Base-by-base conservation (phyloP, 2,888 invertebrate genomes). In the Meteorus colon region DNA sequence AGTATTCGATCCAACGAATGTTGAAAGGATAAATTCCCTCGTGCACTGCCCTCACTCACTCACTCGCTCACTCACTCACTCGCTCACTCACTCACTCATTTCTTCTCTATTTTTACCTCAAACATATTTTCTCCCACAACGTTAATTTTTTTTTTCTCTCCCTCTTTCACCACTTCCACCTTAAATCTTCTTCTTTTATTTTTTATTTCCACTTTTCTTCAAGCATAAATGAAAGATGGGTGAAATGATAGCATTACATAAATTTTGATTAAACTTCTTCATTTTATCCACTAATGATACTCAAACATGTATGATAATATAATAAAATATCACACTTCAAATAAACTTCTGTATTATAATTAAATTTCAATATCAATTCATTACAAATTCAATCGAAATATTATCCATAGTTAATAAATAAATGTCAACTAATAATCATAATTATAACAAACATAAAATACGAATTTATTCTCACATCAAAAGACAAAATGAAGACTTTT, bases 1-100 rank as follows among this genome's bases (percentile, higher is more conserved):
- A n/a, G 8, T 55, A 55, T 55, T 55, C 55, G 55, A 19, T 55
- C 19, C 55, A 19, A 55, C 55, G 19, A 55, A 55, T 55, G 55
- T 19, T 55, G 55, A 55, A 55, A 55, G 19, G 55, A 55, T 55
- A 55, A 55, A 55, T 19, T 19, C 8, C 55, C 19, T 19, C 19
- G 8, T 55, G 19, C n/a, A 8, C n/a, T 16, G 4, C 5, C 48
- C n/a, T 16, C 48, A 1, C 48, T 4, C 24, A 0, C 24, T 24
- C 24, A 24, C 24, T 24, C 24, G 1, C 24, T 24, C 24, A 24
- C 24, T 24, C 24, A 24, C n/a, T n/a, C 51, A n/a, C 24, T 24
- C 24, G 1, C 24, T 24, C 24, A 24, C 24, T 24, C 24, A 24
- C 24, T 24, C 24, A 24, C n/a, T n/a, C 51, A n/a, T 16, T 51